phyloP scores from a whole-genome alignment of 2,888 invertebrate genomes.

The Zelleria hepariella region DNA sequence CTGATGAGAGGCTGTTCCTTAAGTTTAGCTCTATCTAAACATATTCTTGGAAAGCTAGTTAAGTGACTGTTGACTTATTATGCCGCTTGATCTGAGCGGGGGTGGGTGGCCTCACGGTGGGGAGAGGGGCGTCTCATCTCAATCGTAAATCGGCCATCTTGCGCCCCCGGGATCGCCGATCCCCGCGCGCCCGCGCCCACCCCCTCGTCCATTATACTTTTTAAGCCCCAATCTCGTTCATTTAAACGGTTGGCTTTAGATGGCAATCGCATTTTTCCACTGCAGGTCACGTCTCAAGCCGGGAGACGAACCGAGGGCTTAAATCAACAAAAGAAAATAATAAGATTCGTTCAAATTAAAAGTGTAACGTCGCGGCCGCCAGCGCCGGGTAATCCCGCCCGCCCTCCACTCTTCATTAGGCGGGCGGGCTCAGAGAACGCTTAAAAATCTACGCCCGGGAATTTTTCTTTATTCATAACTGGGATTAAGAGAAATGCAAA shows the following conservation, averaged over 20 bases:
- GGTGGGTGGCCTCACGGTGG: conserved; percentile 17
- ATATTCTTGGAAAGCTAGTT: conserved; percentile 27
- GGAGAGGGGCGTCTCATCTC: conserved; percentile 64
- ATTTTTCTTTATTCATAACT: conserved; percentile 73
- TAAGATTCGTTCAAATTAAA: conserved; percentile 82
- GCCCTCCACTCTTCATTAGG: conserved; percentile 63
- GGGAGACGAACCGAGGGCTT: conserved; percentile 73
- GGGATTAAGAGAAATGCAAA: conserved; percentile 70
- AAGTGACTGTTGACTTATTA: conserved; percentile 55
- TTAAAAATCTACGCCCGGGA: conserved; percentile 56
- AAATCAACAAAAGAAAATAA: conserved; percentile 79
- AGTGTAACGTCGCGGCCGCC: conserved; percentile 75
- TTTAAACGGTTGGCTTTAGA: conserved; percentile 80
- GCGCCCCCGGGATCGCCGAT: conserved; percentile 61
- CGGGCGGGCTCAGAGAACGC: conserved; percentile 37
- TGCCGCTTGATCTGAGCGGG: conserved; percentile 63
- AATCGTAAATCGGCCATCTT: conserved; percentile 73
- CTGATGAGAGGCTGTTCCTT: too few relatives aligned
- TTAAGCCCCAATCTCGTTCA: conserved; percentile 81
- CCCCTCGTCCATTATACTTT: conserved; percentile 77
- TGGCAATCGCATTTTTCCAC: conserved; percentile 80
- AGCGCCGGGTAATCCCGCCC: conserved; percentile 52
- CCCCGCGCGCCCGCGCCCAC: conserved; percentile 43
- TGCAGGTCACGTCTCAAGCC: conserved; percentile 77
- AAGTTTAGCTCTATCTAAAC: too few relatives aligned